Evolutionary conservation across 2,888 invertebrate genomes (phyloP).

Genomic region (Fragum whitleyi): DNA sequence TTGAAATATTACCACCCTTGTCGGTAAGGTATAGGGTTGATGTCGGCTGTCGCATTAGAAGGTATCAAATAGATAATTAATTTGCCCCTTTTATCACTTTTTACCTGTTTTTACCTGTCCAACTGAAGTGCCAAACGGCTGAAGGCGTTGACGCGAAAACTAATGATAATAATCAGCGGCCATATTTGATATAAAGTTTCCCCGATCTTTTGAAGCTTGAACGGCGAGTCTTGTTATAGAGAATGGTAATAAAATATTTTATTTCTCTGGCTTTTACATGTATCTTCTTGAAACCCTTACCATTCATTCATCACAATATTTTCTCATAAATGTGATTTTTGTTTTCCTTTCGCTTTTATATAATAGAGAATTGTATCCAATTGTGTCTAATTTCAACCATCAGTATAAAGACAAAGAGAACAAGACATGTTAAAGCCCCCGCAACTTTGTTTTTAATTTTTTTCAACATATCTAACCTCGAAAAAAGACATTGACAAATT

Average conservation of each 20-base stretch:
- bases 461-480: too few species aligned
- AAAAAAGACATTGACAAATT: too few species aligned
- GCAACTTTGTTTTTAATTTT: too few species aligned
- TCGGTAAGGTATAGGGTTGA: not conserved
- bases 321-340: too few species aligned
- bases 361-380: too few species aligned
- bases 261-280: not conserved
- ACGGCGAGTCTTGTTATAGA: not conserved
- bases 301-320: too few species aligned
- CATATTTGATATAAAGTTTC: slow-evolving; percentile 14
- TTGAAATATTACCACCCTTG: too few species aligned
- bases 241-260: slow-evolving; percentile 11
- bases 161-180: slow-evolving; percentile 24
- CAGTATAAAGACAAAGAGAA: too few species aligned
- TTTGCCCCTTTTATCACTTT: slow-evolving; percentile 16
- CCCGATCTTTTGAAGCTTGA: not conserved
- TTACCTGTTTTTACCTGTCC: slow-evolving; percentile 11
- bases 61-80: slow-evolving; percentile 26
- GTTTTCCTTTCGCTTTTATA: too few species aligned
- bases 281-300: not conserved
- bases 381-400: too few species aligned
- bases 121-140: not conserved
- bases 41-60: slow-evolving; percentile 25
- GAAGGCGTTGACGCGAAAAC: slow-evolving; percentile 26
- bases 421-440: too few species aligned